A percentile compares a stretch with the other conserved stretches of the same genome.
Evolutionary conservation across 2,888 invertebrate species (phyloP).

Genomic region (Chaetogeoica ovagalla): DNA sequence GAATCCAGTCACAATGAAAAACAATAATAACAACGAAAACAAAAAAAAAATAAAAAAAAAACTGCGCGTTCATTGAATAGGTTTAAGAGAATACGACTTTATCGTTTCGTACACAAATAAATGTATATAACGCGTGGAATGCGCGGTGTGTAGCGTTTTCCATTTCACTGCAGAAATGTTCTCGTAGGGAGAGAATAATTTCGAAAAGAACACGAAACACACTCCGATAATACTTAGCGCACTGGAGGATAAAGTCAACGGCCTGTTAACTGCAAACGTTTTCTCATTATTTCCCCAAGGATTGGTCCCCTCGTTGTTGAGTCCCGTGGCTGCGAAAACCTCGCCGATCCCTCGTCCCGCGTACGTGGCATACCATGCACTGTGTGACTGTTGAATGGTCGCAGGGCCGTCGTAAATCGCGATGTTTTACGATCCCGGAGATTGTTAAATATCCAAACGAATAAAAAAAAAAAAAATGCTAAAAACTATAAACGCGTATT

Average conservation of each 20-base stretch:
- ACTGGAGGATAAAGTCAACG: constrained; percentile 1
- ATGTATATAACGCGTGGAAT: background rate
- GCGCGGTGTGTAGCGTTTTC: background rate
- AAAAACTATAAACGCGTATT: background rate
- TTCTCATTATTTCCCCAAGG: constrained; percentile 49
- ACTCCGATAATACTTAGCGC: background rate
- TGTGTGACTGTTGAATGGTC: background rate
- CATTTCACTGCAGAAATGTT: background rate
- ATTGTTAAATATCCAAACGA: constrained; percentile 6
- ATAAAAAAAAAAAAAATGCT: background rate
- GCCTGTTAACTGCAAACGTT: constrained; percentile 44
- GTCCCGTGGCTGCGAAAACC: constrained; percentile 6
- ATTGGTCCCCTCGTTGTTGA: background rate
- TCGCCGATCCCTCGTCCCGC: background rate
- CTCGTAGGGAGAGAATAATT: constrained; percentile 13
- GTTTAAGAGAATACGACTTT: too few relatives aligned
- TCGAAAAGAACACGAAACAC: constrained; percentile 14
- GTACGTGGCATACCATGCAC: background rate
- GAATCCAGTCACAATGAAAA: too few relatives aligned
- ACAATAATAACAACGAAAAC: too few relatives aligned
- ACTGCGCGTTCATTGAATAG: too few relatives aligned
- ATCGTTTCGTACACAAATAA: too few relatives aligned
- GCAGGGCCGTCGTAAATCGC: constrained; percentile 12
- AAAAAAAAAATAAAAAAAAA: too few relatives aligned
- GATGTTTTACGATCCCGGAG: constrained; percentile 3